Evolutionary conservation across 1,140 invertebrate genomes (phyloP).

Genomic region (Cheumatopsyche charites): DNA sequence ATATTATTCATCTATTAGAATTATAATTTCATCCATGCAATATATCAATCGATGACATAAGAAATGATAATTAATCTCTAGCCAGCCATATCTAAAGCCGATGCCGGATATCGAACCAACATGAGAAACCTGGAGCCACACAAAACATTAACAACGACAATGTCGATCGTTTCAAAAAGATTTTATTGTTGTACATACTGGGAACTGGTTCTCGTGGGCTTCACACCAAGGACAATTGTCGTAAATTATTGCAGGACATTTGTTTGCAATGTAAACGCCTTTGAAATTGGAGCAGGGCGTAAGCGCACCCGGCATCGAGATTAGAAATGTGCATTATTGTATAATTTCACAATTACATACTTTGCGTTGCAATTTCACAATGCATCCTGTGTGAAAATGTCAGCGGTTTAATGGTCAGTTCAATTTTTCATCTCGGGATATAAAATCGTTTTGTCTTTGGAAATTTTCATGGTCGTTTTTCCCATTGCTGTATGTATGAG

Average conservation of each 20-base stretch:
- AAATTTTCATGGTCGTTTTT: too few relatives aligned
- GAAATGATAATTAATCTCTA: too few relatives aligned
- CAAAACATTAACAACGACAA: background rate
- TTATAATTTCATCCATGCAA: too few relatives aligned
- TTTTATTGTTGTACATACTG: slow-evolving; percentile 1
- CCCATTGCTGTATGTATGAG: too few relatives aligned
- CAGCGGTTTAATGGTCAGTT: too few relatives aligned
- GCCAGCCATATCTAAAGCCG: background rate
- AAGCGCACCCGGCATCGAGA: slow-evolving; percentile 5
- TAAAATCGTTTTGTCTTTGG: too few relatives aligned
- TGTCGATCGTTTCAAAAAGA: background rate
- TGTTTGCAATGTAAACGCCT: background rate
- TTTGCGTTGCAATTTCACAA: too few relatives aligned
- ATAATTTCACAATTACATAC: too few relatives aligned
- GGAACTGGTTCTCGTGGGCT: background rate
- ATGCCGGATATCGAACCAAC: background rate
- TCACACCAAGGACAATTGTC: slow-evolving; percentile 3
- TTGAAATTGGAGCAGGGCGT: slow-evolving; percentile 5
- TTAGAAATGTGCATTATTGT: slow-evolving; percentile 3
- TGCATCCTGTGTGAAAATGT: too few relatives aligned
- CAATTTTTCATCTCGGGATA: too few relatives aligned
- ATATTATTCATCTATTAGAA: too few relatives aligned
- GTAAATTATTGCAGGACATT: slow-evolving; percentile 10
- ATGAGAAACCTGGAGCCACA: background rate
- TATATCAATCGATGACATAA: too few relatives aligned